Conservation (phyloP, 1,140 invertebrate genomes). For the Triops longicaudatus region DNA sequence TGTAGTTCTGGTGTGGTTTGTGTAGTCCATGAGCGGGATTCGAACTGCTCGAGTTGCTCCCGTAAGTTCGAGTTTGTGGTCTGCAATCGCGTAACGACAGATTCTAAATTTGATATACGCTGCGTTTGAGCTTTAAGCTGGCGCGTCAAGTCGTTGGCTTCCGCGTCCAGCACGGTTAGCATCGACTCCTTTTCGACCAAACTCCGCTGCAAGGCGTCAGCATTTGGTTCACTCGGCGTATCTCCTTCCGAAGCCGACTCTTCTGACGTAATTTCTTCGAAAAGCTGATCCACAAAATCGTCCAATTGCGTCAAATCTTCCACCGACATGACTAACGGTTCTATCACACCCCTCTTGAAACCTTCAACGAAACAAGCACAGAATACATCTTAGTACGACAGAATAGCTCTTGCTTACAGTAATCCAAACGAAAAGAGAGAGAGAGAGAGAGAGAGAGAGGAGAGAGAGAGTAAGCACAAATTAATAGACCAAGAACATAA, state of each 20-base stretch:
- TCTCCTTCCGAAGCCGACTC: background rate
- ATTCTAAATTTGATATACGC: background rate
- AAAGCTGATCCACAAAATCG: background rate
- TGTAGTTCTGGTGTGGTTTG: background rate
- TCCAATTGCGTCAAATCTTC: background rate
- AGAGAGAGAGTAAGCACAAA: too few species aligned
- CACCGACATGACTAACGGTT: background rate
- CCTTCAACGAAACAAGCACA: background rate
- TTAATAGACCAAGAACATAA: too few species aligned
- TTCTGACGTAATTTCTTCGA: background rate
- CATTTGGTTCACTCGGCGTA: background rate
- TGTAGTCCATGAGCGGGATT: background rate
- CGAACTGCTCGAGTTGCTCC: background rate
- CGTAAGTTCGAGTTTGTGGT: background rate
- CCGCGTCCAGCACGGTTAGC: conserved; percentile 9
- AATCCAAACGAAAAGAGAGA: too few species aligned
- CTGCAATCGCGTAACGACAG: background rate
- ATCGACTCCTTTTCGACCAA: background rate
- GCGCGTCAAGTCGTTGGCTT: background rate
- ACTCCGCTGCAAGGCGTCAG: background rate
- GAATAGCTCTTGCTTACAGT: too few species aligned
- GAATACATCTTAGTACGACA: too few species aligned
- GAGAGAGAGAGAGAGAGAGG: too few species aligned
- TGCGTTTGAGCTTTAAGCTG: background rate
- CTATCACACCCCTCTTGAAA: background rate